phyloP scores from a whole-genome alignment of 2,888 invertebrate genomes.

The Tenthredo notha region DNA sequence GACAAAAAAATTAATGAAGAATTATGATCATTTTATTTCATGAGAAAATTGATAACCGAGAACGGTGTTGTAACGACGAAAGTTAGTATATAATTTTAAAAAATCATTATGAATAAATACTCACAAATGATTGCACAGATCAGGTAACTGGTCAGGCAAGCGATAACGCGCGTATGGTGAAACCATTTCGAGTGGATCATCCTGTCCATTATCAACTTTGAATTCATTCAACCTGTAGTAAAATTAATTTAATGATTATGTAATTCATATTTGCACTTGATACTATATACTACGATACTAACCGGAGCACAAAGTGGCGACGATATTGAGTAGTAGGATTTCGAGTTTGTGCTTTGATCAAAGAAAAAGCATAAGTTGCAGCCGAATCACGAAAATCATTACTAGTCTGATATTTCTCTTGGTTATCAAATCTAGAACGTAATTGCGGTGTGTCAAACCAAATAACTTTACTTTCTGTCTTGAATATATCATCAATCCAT shows the following conservation, averaged over 20 bases:
- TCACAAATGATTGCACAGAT: conserved; percentile 68
- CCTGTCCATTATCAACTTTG: conserved; percentile 58
- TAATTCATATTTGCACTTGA: background rate
- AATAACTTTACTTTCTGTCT: conserved; percentile 63
- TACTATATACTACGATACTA: conserved; percentile 24
- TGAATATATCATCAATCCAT: too few relatives aligned
- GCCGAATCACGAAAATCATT: conserved; percentile 69
- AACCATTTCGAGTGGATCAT: conserved; percentile 70
- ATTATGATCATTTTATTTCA: too few relatives aligned
- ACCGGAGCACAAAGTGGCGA: conserved; percentile 71
- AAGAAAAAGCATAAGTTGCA: conserved; percentile 65
- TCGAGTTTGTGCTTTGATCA: conserved; percentile 64
- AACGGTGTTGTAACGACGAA: too few relatives aligned
- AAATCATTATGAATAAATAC: conserved; percentile 55
- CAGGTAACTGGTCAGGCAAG: conserved; percentile 68
- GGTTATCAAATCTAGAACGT: conserved; percentile 55
- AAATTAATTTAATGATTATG: too few relatives aligned
- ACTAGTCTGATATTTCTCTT: conserved; percentile 54
- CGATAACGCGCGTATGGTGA: conserved; percentile 67
- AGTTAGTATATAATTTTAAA: too few relatives aligned
- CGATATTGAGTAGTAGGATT: conserved; percentile 61
- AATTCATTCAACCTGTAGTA: conserved; percentile 69
- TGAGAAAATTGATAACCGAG: too few relatives aligned
- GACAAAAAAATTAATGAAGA: too few relatives aligned
- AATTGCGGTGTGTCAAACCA: conserved; percentile 70